Evolutionary conservation across 2,797 vertebrate species (phyloP), one percentile per base, ranked within the genome.

Genomic region (Rhodeus uyekii): DNA sequence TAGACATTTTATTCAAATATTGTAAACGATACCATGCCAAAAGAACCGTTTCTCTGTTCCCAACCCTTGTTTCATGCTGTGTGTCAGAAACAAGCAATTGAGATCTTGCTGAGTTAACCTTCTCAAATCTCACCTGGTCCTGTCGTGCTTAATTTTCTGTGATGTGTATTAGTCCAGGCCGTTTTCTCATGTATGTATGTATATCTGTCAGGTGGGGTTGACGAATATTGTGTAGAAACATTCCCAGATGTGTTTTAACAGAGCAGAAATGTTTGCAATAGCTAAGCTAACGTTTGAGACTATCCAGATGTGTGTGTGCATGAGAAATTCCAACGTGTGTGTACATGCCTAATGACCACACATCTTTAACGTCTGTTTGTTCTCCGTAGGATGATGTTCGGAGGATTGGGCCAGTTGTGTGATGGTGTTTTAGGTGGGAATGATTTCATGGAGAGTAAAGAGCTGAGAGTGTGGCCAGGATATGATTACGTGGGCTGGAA

Each of bases 401-500:
- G 97, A 10, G 97, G 97, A 4, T 89, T 99, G 83, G 97, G 97
- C 64, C 97, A 99, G 88, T 90, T 99, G 86, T 93, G 95, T 0
- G 97, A 98, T 0, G 97, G 97, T 0, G 95, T 97, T 75, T 89
- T 98, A 77, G 97, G 97, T 1, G 92, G 95, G 79, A 96, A 99
- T 2, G 96, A 99, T 91, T 98, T 99, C 80, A 83, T 90, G 39
- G 85, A 96, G 87, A 96, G 92, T 22, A 96, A 95, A 50, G 97
- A 98, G 91, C 93, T 97, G n/a, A 93, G 94, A 19, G 96, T 98
- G n/a, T 97, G 96, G 96, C 95, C 96, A 0, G 97, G 97, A 12
- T 99, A 98, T 0, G 97, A 99, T 90, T 99, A 98, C 7, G 93
- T 99, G 75, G 97, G 97, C 32, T 99, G 97, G 97, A 95, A 88